Evolutionary conservation across 2,797 vertebrate species (phyloP).

Genomic region (Melopsittacus undulatus): DNA sequence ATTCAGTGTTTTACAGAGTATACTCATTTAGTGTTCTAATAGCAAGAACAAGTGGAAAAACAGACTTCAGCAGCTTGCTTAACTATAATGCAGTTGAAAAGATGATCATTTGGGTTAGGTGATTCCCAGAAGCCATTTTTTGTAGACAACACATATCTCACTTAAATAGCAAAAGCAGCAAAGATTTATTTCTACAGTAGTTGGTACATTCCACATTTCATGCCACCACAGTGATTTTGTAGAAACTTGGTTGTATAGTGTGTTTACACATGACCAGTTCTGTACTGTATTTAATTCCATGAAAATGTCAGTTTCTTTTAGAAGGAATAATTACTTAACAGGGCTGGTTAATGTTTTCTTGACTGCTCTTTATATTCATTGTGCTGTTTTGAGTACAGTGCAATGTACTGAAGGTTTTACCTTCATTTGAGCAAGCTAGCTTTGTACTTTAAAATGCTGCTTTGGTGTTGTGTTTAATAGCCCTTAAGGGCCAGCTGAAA

Average conservation of each 20-base stretch:
- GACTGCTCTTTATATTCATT: neutral
- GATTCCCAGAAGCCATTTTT: neutral
- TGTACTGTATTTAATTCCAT: neutral
- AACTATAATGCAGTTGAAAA: neutral
- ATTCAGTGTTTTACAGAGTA: neutral
- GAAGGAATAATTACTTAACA: neutral
- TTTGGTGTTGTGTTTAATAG: neutral
- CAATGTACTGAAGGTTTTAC: neutral
- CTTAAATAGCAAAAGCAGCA: neutral
- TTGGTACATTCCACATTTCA: neutral
- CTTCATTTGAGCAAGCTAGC: neutral
- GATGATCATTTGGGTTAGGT: neutral
- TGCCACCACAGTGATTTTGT: neutral
- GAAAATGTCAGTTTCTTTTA: neutral
- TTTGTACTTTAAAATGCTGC: neutral
- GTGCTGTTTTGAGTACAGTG: neutral
- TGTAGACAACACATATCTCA: neutral
- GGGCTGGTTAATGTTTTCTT: neutral
- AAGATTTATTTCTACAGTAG: neutral
- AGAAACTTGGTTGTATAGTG: neutral
- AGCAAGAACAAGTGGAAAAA: neutral
- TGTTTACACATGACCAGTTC: neutral
- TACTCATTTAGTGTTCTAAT: neutral
- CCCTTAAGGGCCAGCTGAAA: neutral
- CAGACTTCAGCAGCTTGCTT: neutral